phyloP scores from a whole-genome alignment of 2,113 vertebrate species.

The Crocuta crocuta region DNA sequence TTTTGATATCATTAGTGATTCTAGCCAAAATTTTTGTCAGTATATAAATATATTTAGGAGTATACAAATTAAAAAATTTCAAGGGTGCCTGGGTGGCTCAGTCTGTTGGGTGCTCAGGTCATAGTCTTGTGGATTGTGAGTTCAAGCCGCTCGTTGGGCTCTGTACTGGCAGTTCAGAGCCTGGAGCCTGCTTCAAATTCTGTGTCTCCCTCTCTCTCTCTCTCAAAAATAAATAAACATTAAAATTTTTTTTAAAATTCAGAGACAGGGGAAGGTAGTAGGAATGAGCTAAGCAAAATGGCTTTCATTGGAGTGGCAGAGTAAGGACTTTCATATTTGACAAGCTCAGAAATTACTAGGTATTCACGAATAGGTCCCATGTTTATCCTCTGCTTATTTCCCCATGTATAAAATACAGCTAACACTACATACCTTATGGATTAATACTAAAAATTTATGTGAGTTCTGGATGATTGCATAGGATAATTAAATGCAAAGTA shows the following conservation, averaged over 20 bases:
- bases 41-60: background rate
- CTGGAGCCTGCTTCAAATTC: too few relatives aligned
- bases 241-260: background rate
- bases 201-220: too few relatives aligned
- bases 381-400: background rate
- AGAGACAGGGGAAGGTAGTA: background rate
- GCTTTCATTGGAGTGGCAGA: background rate
- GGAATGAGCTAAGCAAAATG: background rate
- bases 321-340: background rate
- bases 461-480: background rate
- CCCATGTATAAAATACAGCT: constrained; percentile 10
- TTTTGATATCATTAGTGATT: background rate
- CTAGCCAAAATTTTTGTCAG: background rate
- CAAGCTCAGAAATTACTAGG: background rate
- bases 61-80: background rate
- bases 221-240: too few relatives aligned
- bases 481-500: constrained; percentile 36
- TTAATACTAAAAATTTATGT: constrained; percentile 41
- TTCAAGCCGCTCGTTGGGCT: too few relatives aligned
- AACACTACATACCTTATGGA: background rate
- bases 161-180: too few relatives aligned
- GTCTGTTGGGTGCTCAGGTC: too few relatives aligned
- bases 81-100: background rate
- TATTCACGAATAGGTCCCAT: background rate
- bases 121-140: too few relatives aligned